Evolutionary conservation across 2,888 invertebrate genomes (phyloP).

Genomic region (Seira musarum): DNA sequence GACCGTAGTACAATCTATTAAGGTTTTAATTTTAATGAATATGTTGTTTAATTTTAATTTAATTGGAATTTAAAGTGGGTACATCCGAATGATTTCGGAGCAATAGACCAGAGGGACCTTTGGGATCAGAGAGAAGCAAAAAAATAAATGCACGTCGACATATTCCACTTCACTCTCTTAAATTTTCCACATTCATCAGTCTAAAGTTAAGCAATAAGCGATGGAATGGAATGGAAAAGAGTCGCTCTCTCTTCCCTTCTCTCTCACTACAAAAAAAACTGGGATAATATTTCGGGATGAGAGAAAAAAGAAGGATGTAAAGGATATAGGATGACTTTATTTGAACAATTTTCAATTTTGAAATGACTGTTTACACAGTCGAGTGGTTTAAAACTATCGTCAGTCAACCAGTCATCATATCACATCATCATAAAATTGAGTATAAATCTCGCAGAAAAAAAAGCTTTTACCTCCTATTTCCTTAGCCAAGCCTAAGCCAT

Average conservation of each 20-base stretch:
- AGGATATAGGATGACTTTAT: slow-evolving; percentile 64
- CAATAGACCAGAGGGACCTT: slow-evolving; percentile 37
- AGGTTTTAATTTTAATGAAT: no score
- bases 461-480: slow-evolving; percentile 17
- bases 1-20: no score
- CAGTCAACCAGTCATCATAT: slow-evolving; percentile 49
- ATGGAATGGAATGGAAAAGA: not conserved
- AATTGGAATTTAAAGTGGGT: no score
- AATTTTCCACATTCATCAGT: no score
- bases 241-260: not conserved
- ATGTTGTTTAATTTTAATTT: no score
- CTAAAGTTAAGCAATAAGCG: no score
- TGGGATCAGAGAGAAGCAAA: slow-evolving; percentile 33
- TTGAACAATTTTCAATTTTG: slow-evolving; percentile 70
- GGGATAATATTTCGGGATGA: no score
- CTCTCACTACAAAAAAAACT: no score
- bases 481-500: no score
- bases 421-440: slow-evolving; percentile 50
- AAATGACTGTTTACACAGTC: slow-evolving; percentile 69
- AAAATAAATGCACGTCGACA: no score
- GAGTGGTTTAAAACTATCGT: slow-evolving; percentile 64
- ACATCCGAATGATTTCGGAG: no score
- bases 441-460: slow-evolving; percentile 43
- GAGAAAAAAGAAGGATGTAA: slow-evolving; percentile 47
- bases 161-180: no score